Evolutionary conservation across 92 coral and sea anemone genomes (phyloP).

Genomic region (Epizoanthus rinbou): DNA sequence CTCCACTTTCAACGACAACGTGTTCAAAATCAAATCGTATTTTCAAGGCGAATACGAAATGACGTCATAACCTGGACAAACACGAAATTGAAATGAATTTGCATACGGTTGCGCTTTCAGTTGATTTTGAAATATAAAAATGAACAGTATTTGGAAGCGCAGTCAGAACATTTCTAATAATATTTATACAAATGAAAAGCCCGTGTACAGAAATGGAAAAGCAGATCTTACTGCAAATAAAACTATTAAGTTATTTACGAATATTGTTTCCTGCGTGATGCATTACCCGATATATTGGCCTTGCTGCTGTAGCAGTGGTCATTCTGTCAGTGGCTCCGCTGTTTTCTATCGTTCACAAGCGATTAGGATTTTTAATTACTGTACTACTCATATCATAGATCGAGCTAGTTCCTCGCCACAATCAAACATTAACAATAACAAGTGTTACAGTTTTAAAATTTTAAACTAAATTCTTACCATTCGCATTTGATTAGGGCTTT

Average conservation of each 20-base stretch:
- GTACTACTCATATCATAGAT: too few species aligned
- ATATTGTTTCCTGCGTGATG: constrained; percentile 1
- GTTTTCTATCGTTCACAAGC: too few species aligned
- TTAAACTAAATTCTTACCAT: too few species aligned
- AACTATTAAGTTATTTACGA: constrained; percentile 13
- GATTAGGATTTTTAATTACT: too few species aligned
- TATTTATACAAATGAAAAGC: constrained; percentile 55
- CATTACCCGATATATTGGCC: neutral
- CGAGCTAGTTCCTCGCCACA: too few species aligned
- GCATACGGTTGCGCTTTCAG: constrained; percentile 23
- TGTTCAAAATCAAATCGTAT: neutral
- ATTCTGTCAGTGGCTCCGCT: too few species aligned
- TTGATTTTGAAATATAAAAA: constrained; percentile 2
- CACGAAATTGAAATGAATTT: constrained; percentile 28
- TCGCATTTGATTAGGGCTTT: too few species aligned
- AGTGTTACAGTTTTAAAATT: too few species aligned
- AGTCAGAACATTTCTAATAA: constrained; percentile 39
- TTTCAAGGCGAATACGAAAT: constrained; percentile 16
- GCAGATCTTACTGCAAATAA: constrained; percentile 22
- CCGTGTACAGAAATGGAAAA: constrained; percentile 21
- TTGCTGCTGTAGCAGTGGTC: too few species aligned
- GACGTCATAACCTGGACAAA: constrained; percentile 27
- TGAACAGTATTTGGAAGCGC: constrained; percentile 16
- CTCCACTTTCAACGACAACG: neutral
- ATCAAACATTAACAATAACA: too few species aligned